A percentile compares a stretch with the other conserved stretches of the same genome.
Conservation (phyloP, 2,888 invertebrate species). For the Machimus atricapillus region DNA sequence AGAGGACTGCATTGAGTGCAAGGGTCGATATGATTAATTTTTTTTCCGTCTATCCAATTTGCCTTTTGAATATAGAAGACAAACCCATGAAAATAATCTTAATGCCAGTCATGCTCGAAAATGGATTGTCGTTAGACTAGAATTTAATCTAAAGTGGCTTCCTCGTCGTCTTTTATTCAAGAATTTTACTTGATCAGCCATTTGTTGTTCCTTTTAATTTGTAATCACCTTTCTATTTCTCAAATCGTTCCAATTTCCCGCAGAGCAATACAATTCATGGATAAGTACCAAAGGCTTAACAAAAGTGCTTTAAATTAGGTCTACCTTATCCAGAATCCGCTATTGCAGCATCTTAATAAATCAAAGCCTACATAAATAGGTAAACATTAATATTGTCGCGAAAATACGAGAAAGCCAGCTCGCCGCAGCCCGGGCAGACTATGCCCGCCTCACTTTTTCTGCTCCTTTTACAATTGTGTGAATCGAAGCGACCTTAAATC, state of each 20-base stretch:
- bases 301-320: not conserved
- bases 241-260: not conserved
- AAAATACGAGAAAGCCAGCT: not conserved
- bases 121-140: not conserved
- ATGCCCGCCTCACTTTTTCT: not conserved
- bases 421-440: not conserved
- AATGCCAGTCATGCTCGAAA: not conserved
- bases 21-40: not conserved
- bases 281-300: not conserved
- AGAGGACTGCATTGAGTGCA: not conserved
- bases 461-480: not conserved
- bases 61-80: not conserved
- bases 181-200: not conserved
- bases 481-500: not conserved
- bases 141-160: not conserved
- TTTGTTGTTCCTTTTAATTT: not conserved
- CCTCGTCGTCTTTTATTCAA: not conserved
- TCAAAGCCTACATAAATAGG: not conserved
- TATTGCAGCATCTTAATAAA: not conserved
- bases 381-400: not conserved
- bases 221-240: not conserved
- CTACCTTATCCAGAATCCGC: not conserved
- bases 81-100: not conserved
- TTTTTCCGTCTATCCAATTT: not conserved
- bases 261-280: not conserved